Conservation (phyloP, 2,113 vertebrate genomes). For the Lepisosteus osseus region DNA sequence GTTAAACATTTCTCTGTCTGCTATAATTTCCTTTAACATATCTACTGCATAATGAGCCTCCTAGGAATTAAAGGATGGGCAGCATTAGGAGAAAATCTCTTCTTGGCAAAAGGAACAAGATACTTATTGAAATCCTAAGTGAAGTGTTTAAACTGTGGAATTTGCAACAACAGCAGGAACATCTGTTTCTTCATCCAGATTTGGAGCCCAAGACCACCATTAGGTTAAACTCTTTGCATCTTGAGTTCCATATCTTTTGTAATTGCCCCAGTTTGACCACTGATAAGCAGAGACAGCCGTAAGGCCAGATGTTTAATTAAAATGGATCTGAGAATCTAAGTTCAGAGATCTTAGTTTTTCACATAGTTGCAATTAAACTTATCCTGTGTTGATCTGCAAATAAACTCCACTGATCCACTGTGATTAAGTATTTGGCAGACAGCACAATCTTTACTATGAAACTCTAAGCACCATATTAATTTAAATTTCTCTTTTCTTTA, state of each 20-base stretch:
- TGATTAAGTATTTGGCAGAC: slow-evolving; percentile 45
- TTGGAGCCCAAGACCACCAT: slow-evolving; percentile 1
- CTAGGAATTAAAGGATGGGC: slow-evolving; percentile 12
- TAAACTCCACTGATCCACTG: slow-evolving; percentile 44
- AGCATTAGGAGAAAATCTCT: slow-evolving; percentile 10
- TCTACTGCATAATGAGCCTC: slow-evolving; percentile 4
- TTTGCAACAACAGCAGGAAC: neutral
- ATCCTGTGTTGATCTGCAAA: slow-evolving; percentile 34
- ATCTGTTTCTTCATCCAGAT: slow-evolving; percentile 7
- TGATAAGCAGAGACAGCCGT: slow-evolving; percentile 36
- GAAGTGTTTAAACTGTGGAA: slow-evolving; percentile 4
- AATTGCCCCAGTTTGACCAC: slow-evolving; percentile 12
- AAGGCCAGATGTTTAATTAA: slow-evolving; percentile 43
- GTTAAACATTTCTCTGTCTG: neutral
- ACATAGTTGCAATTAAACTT: slow-evolving; percentile 18
- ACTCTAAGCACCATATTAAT: neutral
- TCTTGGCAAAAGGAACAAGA: slow-evolving; percentile 19
- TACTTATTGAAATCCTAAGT: slow-evolving; percentile 2
- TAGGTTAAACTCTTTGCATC: neutral
- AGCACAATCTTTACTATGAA: slow-evolving; percentile 26
- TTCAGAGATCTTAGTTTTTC: slow-evolving; percentile 23
- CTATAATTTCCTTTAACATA: neutral
- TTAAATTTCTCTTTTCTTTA: no score
- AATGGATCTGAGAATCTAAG: slow-evolving; percentile 29
- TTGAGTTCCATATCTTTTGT: neutral